A percentile compares a stretch with the other conserved stretches of the same genome.
These are phyloP conservation scores for Meiosimyza platycephala DNA, from an alignment of 2,888 invertebrate species.

Conservation along the genomic window DNA sequence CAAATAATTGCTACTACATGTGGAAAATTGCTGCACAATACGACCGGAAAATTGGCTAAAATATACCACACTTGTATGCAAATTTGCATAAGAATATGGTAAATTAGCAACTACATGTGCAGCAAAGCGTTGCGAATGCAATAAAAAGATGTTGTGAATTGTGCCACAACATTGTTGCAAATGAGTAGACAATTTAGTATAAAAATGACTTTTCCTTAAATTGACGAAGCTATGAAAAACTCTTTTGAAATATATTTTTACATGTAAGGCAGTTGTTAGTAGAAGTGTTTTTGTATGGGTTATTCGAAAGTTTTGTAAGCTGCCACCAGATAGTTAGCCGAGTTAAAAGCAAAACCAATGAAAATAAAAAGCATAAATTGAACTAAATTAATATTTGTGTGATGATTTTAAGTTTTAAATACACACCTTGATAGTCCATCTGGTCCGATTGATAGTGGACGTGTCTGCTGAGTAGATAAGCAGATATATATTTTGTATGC, in stretches of 20 bases:
- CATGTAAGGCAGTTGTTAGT: no score
- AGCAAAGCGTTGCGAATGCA: conserved; percentile 28
- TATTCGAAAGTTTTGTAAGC: neutral
- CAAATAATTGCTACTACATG: neutral
- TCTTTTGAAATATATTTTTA: no score
- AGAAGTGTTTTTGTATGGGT: neutral
- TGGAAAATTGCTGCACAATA: conserved; percentile 34
- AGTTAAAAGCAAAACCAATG: conserved; percentile 5
- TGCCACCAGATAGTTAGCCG: neutral
- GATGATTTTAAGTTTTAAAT: no score
- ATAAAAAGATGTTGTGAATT: no score
- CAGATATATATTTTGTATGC: neutral
- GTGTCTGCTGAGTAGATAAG: conserved; percentile 57
- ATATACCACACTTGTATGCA: conserved; percentile 15
- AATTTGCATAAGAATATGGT: neutral
- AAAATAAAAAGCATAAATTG: neutral
- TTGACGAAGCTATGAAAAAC: no score
- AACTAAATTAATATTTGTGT: no score
- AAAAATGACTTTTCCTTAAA: neutral
- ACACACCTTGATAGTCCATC: conserved; percentile 67
- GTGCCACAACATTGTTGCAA: neutral
- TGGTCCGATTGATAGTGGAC: conserved; percentile 66
- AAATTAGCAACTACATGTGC: conserved; percentile 9
- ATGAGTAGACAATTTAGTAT: neutral
- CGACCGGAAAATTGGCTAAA: conserved; percentile 29